Percentiles rank a stretch among this genome's conserved stretches.
Conservation (phyloP, 2,797 vertebrate genomes). For the Denticeps clupeoides region DNA sequence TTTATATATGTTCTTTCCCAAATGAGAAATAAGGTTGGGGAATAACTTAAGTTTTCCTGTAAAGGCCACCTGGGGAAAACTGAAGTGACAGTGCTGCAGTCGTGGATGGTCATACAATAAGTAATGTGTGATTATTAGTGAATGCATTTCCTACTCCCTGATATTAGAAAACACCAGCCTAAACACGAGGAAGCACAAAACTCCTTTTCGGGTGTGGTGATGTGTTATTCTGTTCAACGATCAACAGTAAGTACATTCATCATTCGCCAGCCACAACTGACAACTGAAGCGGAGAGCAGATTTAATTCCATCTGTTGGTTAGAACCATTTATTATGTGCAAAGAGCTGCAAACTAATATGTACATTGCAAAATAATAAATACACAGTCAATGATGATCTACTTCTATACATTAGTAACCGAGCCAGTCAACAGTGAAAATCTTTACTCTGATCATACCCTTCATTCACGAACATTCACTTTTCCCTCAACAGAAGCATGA, state of each 20-base stretch:
- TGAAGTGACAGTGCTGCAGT: conserved; percentile 37
- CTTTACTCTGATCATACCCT: conserved; percentile 62
- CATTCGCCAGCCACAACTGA: too few species aligned
- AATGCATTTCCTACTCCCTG: conserved; percentile 54
- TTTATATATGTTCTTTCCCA: conserved; percentile 26
- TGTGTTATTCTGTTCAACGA: conserved; percentile 7
- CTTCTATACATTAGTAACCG: conserved; percentile 63
- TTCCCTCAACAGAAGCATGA: too few species aligned
- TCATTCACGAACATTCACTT: background rate
- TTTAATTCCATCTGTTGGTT: conserved; percentile 53
- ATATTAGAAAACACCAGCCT: conserved; percentile 45
- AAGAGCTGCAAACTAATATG: conserved; percentile 83
- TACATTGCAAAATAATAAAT: conserved; percentile 71
- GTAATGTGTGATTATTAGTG: conserved; percentile 39
- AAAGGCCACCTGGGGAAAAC: conserved; percentile 55
- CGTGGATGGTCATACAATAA: conserved; percentile 25
- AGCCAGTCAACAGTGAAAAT: conserved; percentile 56
- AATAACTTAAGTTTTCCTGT: conserved; percentile 42
- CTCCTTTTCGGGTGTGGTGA: background rate
- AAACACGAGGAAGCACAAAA: background rate
- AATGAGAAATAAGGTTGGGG: conserved; percentile 40
- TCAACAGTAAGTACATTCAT: conserved; percentile 56
- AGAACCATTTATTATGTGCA: conserved; percentile 71
- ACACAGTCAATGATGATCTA: conserved; percentile 35
- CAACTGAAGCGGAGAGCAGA: conserved; percentile 50